Evolutionary conservation across 2,888 invertebrate species (phyloP).

Genomic region (Cremastobaeus sp.): DNA sequence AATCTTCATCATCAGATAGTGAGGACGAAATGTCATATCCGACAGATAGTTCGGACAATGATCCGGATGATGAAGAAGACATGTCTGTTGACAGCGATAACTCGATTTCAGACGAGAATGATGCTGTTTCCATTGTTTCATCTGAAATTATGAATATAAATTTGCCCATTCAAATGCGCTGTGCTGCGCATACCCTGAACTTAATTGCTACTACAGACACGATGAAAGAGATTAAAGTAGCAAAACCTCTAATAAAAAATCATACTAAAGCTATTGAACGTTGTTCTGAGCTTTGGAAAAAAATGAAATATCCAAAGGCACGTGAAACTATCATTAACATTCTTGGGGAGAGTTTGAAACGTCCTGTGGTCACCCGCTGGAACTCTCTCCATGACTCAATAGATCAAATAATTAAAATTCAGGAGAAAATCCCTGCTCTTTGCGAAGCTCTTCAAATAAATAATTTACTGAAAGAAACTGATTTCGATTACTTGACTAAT

Average conservation of each 20-base stretch:
- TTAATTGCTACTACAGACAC: conserved; percentile 1
- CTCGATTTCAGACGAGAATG: conserved; percentile 3
- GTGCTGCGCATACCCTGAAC: conserved; percentile 12
- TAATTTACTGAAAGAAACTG: background rate
- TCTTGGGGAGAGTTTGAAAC: background rate
- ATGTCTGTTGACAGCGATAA: too few relatives aligned
- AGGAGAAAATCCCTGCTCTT: background rate
- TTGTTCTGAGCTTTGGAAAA: conserved; percentile 10
- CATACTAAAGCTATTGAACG: background rate
- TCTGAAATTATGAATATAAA: background rate
- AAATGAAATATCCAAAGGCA: conserved; percentile 2
- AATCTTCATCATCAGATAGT: too few relatives aligned
- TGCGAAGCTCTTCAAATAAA: background rate
- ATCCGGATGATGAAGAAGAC: too few relatives aligned
- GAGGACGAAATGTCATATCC: too few relatives aligned
- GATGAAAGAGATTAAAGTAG: background rate
- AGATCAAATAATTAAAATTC: background rate
- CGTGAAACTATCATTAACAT: background rate
- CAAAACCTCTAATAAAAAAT: background rate
- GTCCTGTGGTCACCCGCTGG: conserved; percentile 8
- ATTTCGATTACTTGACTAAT: conserved; percentile 3
- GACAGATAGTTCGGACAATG: too few relatives aligned
- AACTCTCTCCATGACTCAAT: conserved; percentile 2
- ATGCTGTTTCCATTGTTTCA: background rate
- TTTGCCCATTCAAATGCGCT: conserved; percentile 8